Evolutionary conservation across 2,797 vertebrate genomes (phyloP).

Genomic region (Brachyrhaphis roseni): DNA sequence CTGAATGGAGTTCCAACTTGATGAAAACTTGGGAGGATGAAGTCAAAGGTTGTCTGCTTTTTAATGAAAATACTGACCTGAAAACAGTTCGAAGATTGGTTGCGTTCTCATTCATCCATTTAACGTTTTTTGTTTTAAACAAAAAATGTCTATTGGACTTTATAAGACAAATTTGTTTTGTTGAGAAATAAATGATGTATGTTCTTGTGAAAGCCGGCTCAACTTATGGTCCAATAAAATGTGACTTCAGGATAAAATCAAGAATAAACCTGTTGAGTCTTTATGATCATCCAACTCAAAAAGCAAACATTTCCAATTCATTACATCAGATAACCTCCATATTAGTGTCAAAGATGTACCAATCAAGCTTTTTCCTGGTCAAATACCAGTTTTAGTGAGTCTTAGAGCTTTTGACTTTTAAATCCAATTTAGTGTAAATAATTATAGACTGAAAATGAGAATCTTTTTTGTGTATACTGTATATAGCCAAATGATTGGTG

Average conservation of each 20-base stretch:
- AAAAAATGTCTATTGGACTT: constrained; percentile 47
- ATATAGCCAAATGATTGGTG: background rate
- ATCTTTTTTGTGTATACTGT: background rate
- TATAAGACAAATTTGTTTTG: constrained; percentile 43
- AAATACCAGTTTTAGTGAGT: background rate
- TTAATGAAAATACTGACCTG: background rate
- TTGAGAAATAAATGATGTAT: constrained; percentile 47
- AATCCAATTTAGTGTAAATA: background rate
- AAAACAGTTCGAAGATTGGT: constrained; percentile 11
- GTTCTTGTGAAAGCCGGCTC: constrained; percentile 61
- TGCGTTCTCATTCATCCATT: background rate
- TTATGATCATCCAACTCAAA: constrained; percentile 18
- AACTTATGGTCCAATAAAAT: constrained; percentile 70
- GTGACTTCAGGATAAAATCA: constrained; percentile 66
- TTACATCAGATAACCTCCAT: background rate
- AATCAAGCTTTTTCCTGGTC: background rate
- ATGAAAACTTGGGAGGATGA: constrained; percentile 5
- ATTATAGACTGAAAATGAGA: background rate
- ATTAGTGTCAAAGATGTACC: background rate
- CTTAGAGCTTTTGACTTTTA: background rate
- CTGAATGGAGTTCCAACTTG: constrained; percentile 28
- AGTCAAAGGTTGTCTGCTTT: constrained; percentile 2
- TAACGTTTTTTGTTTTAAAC: constrained; percentile 20
- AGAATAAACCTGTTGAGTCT: constrained; percentile 33
- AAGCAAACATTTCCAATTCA: constrained; percentile 19